Base-by-base conservation (phyloP, 2,888 invertebrate genomes). In the Andricus curvator region DNA sequence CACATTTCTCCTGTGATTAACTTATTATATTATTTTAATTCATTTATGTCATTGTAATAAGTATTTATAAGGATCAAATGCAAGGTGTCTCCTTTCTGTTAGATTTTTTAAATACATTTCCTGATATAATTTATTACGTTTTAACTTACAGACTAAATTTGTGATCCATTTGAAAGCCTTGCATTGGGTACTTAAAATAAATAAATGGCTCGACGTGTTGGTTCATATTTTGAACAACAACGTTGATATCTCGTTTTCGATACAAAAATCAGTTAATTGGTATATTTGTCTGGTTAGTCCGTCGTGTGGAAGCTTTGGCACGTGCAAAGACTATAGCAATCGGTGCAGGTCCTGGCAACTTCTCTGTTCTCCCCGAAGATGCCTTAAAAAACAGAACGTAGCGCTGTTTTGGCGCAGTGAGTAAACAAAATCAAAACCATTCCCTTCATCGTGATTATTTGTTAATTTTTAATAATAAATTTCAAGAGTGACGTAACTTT, bases 231-330 rank as follows among this genome's bases (percentile, higher is more conserved):
- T 20, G 33, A 56, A 74, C 2, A 74, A 60, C 2, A 56, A 17
- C 20, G 5, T 56, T 8, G 74, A 33, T n/a, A 44, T 68, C 22
- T 48, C 22, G 44, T 22, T 74, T 56, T 51, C 29, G 51, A 74
- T 74, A 15, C 13, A 33, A 74, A 44, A 68, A 48, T 41, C 67
- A 51, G 83, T 84, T 86, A 88, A 85, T 85, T 83, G 84, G 82
- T 82, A 33, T 84, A 85, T 90, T 89, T 90, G 78, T 89, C 85
- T 88, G 86, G 84, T 81, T 84, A 92, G 92, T 92, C 86, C 89
- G 89, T 89, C 92, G 92, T 88, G 88, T 91, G 88, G 90, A 88
- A 88, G 87, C 88, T 87, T 88, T 86, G 88, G 86, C 86, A 88
- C 91, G 90, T 83, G 89, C 88, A 85, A 89, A 91, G 86, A 85